phyloP scores from a whole-genome alignment of 1,140 invertebrate genomes.

The Oppia nitens region DNA sequence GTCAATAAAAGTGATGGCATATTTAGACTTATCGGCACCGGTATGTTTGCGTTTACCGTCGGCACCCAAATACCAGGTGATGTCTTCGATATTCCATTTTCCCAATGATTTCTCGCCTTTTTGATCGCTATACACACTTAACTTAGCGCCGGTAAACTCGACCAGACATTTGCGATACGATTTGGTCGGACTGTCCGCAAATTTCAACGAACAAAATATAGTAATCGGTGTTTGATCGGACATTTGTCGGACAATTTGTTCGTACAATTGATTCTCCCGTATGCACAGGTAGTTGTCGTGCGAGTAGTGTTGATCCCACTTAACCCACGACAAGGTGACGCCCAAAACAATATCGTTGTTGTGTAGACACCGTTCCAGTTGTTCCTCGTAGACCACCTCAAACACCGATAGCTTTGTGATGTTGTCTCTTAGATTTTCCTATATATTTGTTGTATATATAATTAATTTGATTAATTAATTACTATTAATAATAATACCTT shows the following conservation, averaged over 20 bases:
- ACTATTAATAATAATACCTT: conserved; percentile 24
- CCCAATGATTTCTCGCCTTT: conserved; percentile 40
- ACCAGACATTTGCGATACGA: conserved; percentile 54
- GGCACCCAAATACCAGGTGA: conserved; percentile 60
- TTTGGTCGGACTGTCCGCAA: conserved; percentile 50
- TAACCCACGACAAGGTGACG: conserved; percentile 52
- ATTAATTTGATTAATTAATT: no score
- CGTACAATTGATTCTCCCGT: conserved; percentile 35
- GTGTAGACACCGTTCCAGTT: conserved; percentile 54
- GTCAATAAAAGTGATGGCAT: conserved; percentile 17
- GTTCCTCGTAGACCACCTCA: conserved; percentile 52
- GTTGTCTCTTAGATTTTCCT: conserved; percentile 34
- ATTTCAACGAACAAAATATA: conserved; percentile 50
- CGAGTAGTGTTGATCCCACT: conserved; percentile 61
- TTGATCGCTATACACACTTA: conserved; percentile 63
- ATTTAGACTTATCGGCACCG: conserved; percentile 54
- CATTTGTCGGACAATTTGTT: conserved; percentile 27
- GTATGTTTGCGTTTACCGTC: conserved; percentile 57
- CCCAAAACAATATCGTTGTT: conserved; percentile 53
- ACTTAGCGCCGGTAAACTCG: conserved; percentile 53
- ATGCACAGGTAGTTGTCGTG: conserved; percentile 62
- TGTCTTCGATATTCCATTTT: conserved; percentile 57
- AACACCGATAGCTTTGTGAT: conserved; percentile 45
- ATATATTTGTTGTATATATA: no score
- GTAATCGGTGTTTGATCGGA: conserved; percentile 33